Percentiles rank a stretch among this genome's conserved stretches.
Conservation (phyloP, 2,797 vertebrate genomes). For the Heterohyrax brucei region DNA sequence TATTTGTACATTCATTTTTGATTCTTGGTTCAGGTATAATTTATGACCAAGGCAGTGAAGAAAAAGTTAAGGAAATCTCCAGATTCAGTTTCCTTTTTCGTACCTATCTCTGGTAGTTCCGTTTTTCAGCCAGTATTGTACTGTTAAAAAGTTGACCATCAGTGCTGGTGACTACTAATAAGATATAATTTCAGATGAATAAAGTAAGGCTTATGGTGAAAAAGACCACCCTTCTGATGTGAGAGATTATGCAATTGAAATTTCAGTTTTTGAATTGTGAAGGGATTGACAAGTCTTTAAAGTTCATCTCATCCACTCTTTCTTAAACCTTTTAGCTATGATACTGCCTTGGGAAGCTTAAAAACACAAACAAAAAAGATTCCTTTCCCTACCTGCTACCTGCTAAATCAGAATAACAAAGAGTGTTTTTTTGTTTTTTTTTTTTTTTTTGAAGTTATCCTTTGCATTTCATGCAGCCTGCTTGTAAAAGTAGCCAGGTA, state of each 20-base stretch:
- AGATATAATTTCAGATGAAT: not conserved
- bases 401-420: not conserved
- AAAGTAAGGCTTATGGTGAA: not conserved
- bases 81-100: not conserved
- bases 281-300: not conserved
- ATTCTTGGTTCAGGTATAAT: not conserved
- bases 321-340: not conserved
- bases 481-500: not conserved
- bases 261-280: conserved; percentile 52
- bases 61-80: not conserved
- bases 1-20: conserved; percentile 62
- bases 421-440: too few relatives aligned
- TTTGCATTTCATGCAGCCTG: not conserved
- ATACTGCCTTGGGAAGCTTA: not conserved
- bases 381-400: not conserved
- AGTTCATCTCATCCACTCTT: not conserved
- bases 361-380: not conserved
- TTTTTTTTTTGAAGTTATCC: too few relatives aligned
- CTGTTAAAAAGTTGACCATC: not conserved
- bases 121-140: not conserved
- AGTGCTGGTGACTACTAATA: not conserved
- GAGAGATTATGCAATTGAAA: conserved; percentile 55
- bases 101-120: not conserved
- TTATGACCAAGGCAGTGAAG: not conserved
- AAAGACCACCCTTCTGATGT: not conserved